Evolutionary conservation across 2,888 invertebrate species (phyloP), one percentile per base, ranked within the genome.

Genomic region (Euzophera pinguis): DNA sequence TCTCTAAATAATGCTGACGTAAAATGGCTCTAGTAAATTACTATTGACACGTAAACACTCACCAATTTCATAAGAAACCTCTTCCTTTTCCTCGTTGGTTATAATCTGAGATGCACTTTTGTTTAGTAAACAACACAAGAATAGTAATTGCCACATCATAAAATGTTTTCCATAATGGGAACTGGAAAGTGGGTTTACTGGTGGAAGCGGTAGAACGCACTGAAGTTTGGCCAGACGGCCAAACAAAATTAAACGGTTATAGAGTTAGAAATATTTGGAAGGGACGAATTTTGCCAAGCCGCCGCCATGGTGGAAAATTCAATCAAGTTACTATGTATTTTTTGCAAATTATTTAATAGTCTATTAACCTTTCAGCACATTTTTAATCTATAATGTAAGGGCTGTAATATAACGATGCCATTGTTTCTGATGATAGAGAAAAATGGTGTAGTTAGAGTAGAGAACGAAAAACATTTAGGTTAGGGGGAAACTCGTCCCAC

Each of bases 31-130:
- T 7, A 38, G 14, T 32, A 32, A 43, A 37, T 32, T 53, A 48
- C 14, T 50, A 29, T 45, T 48, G 12, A 35, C 9, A 0, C 3
- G 14, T 32, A 38, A 16, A 50, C 47, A 47, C 78, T 75, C 56
- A 85, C 85, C 85, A 59, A 86, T 75, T 68, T 84, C 73, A 57
- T 77, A 84, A 1, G 77, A 69, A 51, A 75, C 59, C 50, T 45
- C 45, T 32, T 45, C 45, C 13, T 32, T 45, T n/a, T 45, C 32
- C 47, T 71, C 63, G 7, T 59, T 66, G 41, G 68, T 68, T 7
- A 63, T 57, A 43, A 83, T 62, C 53, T 84, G 76, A 3, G 78
- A 48, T 38, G 60, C 59, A 58, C 75, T 69, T 58, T 61, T 59
- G 13, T 65, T 62, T 34, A 69, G 53, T 34, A 73, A 35, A 57